phyloP scores from a whole-genome alignment of 1,140 invertebrate species.

The Drosophila ananassae region DNA sequence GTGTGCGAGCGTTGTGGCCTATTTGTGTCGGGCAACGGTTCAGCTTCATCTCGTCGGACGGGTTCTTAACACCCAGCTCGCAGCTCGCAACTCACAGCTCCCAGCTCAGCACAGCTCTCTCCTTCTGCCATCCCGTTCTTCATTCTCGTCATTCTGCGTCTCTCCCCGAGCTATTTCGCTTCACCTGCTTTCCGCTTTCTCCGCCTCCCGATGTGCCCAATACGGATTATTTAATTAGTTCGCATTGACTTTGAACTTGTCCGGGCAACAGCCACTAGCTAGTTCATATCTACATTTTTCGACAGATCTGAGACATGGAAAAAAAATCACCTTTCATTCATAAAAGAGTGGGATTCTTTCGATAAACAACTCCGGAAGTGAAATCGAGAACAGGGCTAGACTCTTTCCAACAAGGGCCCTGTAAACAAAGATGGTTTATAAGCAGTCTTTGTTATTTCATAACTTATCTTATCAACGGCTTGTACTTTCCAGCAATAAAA shows the following conservation, averaged over 20 bases:
- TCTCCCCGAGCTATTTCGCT: constrained; percentile 28
- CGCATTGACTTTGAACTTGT: constrained; percentile 58
- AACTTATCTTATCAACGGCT: background rate
- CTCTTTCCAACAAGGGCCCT: no score
- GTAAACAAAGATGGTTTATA: no score
- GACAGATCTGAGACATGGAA: background rate
- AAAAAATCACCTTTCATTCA: background rate
- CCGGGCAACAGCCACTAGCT: background rate
- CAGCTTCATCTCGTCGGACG: constrained; percentile 72
- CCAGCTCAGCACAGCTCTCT: background rate
- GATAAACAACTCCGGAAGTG: background rate
- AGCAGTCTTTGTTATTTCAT: background rate
- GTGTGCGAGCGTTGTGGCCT: constrained; percentile 48
- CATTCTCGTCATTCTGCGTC: constrained; percentile 9
- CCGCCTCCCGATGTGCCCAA: constrained; percentile 35
- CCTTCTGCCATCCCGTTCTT: constrained; percentile 3
- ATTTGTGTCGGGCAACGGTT: constrained; percentile 82
- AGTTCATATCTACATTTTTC: constrained; percentile 11
- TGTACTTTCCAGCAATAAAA: background rate
- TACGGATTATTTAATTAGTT: constrained; percentile 59
- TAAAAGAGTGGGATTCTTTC: background rate
- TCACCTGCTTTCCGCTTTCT: constrained; percentile 49
- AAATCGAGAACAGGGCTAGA: background rate
- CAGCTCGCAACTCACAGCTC: background rate
- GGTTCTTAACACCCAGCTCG: constrained; percentile 45